These are phyloP conservation scores for Scrobipalpa costella DNA, from an alignment of 2,888 invertebrate species.

Conservation along the genomic window DNA sequence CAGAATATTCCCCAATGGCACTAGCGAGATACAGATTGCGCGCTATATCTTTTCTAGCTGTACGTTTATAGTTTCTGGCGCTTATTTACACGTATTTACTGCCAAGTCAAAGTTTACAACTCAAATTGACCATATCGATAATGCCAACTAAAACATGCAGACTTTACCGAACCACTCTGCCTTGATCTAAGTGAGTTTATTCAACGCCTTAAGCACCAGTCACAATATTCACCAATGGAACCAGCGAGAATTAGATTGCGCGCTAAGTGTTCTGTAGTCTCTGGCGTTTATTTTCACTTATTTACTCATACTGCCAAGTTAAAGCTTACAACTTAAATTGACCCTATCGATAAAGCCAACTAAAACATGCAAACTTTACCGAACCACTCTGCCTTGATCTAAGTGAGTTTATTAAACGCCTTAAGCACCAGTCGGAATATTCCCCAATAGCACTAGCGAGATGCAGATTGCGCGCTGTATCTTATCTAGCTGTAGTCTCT, in stretches of 20 bases:
- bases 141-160: too few relatives aligned
- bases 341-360: background rate
- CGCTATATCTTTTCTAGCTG: background rate
- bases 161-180: too few relatives aligned
- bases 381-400: background rate
- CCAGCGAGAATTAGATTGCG: too few relatives aligned
- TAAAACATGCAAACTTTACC: background rate
- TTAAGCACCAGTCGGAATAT: constrained; percentile 29
- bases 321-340: too few relatives aligned
- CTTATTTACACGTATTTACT: too few relatives aligned
- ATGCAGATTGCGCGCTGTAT: background rate
- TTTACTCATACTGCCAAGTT: too few relatives aligned
- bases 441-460: constrained; percentile 29
- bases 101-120: background rate
- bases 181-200: too few relatives aligned
- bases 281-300: too few relatives aligned
- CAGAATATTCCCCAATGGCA: constrained; percentile 29
- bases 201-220: too few relatives aligned
- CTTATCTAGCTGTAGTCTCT: background rate
- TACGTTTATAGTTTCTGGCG: background rate
- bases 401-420: background rate
- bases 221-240: too few relatives aligned
- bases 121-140: too few relatives aligned
- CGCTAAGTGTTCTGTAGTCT: too few relatives aligned
- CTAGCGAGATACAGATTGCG: constrained; percentile 25